Evolutionary conservation across 2,797 vertebrate genomes (phyloP).

Genomic region (Spea hammondii): DNA sequence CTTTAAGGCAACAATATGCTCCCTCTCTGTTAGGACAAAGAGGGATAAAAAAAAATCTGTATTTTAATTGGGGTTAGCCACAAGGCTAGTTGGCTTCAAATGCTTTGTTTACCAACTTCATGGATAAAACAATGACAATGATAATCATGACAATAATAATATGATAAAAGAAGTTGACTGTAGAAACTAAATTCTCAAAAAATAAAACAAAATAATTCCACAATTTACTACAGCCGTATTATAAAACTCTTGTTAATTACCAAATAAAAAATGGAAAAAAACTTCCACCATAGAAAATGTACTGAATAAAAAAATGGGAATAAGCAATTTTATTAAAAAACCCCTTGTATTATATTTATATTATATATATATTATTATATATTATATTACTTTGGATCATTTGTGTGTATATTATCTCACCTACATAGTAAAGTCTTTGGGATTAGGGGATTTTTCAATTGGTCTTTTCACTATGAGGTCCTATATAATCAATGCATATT

Average conservation of each 20-base stretch:
- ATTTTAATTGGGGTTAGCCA: conserved; percentile 79
- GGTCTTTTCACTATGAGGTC: too few relatives aligned
- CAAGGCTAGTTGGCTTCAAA: conserved; percentile 73
- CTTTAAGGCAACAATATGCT: conserved; percentile 80
- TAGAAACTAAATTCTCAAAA: neutral
- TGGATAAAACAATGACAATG: conserved; percentile 65
- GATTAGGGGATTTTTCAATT: too few relatives aligned
- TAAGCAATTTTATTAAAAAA: neutral
- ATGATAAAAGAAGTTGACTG: conserved; percentile 12
- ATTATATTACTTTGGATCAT: too few relatives aligned
- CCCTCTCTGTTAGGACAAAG: conserved; percentile 73
- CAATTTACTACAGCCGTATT: neutral
- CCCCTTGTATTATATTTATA: too few relatives aligned
- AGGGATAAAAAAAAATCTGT: conserved; percentile 63
- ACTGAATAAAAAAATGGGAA: neutral
- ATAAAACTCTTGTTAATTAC: neutral
- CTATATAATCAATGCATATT: neutral
- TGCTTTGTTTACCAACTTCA: conserved; percentile 73
- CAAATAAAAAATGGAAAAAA: neutral
- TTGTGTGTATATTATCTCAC: too few relatives aligned
- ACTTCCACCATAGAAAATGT: neutral
- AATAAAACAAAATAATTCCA: conserved; percentile 1
- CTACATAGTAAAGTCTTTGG: too few relatives aligned
- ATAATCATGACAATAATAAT: conserved; percentile 18
- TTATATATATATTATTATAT: too few relatives aligned